Evolutionary conservation across 2,888 invertebrate genomes (phyloP), one percentile per base, ranked within the genome.

Genomic region (Pyrochroa serraticornis): DNA sequence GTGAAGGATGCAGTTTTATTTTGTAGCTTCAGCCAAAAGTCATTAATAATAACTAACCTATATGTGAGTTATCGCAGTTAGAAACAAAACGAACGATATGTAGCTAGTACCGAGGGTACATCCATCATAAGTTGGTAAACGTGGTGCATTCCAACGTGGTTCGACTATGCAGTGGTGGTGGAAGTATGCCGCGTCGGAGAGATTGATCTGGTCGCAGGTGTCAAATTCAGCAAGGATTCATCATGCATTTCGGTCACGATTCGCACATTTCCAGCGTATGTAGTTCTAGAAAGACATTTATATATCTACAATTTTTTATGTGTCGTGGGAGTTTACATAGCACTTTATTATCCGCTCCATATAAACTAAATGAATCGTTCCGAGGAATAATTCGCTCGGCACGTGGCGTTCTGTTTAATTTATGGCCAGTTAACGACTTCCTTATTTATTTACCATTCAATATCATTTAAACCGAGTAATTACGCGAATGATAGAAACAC

Each of bases 131-230:
- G 45, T 59, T 49, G 41, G 50, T 35, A 36, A 59, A 38, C 37
- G 37, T 54, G 41, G 38, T 59, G 59, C 54, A 59, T 59, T 55
- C 55, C 50, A 50, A 59, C 50, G 22, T 37, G 14, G 41, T 32
- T 33, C 42, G 10, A 39, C 38, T 60, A 60, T 60, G 59, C 47
- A 59, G 50, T 54, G 41, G 59, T 47, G 45, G 45, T 37, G 43
- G 39, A 39, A 12, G 39, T 43, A 43, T n/a, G 43, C 10, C n/a
- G 58, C 35, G 52, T 54, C 37, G 35, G 57, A 53, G 63, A 67
- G 70, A 73, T 74, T 73, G 74, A 74, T 74, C 70, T 66, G 69
- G 69, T 70, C 70, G 66, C 74, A 74, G 73, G 73, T 74, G 73
- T 71, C 72, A 70, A 73, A 69, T 67, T 71, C 67, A 64, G 67